These are phyloP conservation scores for Spongilla lacustris DNA, from an alignment of 37 sponge, comb jelly and placozoan species.

Conservation along the genomic window DNA sequence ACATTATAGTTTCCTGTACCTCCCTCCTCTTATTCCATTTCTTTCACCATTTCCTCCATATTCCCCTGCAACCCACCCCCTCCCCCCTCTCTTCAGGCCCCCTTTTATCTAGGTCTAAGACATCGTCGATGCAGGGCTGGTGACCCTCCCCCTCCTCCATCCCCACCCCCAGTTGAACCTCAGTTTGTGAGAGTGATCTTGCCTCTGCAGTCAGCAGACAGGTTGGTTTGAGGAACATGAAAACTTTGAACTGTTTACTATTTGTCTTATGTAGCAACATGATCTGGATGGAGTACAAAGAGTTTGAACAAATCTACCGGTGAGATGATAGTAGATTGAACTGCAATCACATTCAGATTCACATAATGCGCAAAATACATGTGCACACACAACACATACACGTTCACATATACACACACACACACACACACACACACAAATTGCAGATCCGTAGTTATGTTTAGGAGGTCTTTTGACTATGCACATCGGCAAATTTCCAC, in stretches of 20 bases:
- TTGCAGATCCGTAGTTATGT: slow-evolving; percentile 35
- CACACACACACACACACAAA: neutral
- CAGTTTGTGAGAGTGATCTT: slow-evolving; percentile 38
- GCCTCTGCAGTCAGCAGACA: neutral
- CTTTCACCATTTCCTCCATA: no score
- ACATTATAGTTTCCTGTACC: no score
- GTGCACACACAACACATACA: no score
- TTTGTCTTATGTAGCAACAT: neutral
- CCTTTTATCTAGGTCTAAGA: slow-evolving; percentile 72
- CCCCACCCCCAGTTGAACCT: slow-evolving; percentile 43
- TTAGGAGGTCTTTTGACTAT: slow-evolving; percentile 14
- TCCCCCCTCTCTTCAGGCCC: slow-evolving; percentile 17
- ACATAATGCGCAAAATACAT: no score
- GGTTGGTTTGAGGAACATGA: neutral
- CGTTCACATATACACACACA: neutral
- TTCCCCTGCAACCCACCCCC: no score
- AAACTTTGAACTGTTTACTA: neutral
- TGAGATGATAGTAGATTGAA: no score
- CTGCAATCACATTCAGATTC: no score
- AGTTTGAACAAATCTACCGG: slow-evolving; percentile 33
- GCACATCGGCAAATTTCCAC: slow-evolving; percentile 3
- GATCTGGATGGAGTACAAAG: slow-evolving; percentile 49
- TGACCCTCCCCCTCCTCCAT: slow-evolving; percentile 23
- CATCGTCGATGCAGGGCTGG: slow-evolving; percentile 3
- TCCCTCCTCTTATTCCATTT: neutral